Evolutionary conservation across 2,888 invertebrate species (phyloP), one percentile per base, ranked within the genome.

Genomic region (Drosophila fulvimacula): DNA sequence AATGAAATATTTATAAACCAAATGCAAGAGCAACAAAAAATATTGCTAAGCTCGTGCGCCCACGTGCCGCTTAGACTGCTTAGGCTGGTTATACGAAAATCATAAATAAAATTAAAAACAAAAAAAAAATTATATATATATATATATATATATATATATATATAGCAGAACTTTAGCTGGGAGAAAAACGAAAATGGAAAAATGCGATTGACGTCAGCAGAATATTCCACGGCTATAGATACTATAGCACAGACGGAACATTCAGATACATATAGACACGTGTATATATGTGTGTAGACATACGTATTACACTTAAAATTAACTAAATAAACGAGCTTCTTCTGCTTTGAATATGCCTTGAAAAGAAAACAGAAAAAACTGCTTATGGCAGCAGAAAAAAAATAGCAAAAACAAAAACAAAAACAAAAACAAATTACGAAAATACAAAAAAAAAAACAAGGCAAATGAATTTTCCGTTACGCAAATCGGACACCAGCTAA

Each of bases 121-220:
- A 66, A 60, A 53, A 52, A 59, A 77, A 79, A 69, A 60, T 73
- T 73, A 27, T 27, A 27, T 6, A 30, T 30, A 30, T 30, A 74
- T 66, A 19, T 62, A n/a, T n/a, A n/a, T n/a, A n/a, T n/a, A n/a
- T n/a, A n/a, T n/a, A n/a, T 59, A 60, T 58, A 58, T 61, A 76
- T 70, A 41, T 65, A 36, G 69, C 74, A 77, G 74, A 79, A 82
- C 65, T 86, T 81, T 82, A 52, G 77, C 70, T 65, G 69, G 63
- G 64, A 71, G 82, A 82, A 86, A 81, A 88, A 86, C 80, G 87
- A 81, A 81, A 86, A 87, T 82, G 84, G 89, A 85, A 88, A 85
- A 89, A 82, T 82, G 86, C 80, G 72, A 85, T 85, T 85, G 85
- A 85, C 85, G 85, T 85, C 85, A 85, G 85, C 85, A 81, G 68